Conservation (phyloP, 2,888 invertebrate genomes). For the Lycia hirtaria region DNA sequence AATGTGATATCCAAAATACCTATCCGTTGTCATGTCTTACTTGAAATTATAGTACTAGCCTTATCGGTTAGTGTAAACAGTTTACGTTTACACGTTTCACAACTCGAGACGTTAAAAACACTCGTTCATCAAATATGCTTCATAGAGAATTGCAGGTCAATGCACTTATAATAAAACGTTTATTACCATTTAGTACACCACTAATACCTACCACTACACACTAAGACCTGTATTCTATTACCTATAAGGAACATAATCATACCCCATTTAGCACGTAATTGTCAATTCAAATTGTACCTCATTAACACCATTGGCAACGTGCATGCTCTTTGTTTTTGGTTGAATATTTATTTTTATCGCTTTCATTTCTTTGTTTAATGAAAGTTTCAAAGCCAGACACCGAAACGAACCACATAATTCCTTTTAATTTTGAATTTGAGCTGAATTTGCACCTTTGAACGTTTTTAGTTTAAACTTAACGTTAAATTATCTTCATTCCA, state of each 20-base stretch:
- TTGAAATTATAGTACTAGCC: background rate
- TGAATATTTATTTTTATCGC: constrained; percentile 27
- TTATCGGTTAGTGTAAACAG: constrained; percentile 46
- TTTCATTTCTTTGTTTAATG: background rate
- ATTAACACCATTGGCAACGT: constrained; percentile 41
- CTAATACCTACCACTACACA: too few species aligned
- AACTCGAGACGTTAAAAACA: constrained; percentile 39
- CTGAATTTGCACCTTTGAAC: background rate
- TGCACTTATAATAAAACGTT: constrained; percentile 43
- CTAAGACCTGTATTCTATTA: background rate
- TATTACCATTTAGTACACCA: constrained; percentile 37
- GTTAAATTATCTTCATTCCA: constrained; percentile 59
- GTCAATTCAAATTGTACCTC: constrained; percentile 37
- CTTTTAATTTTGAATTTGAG: too few species aligned
- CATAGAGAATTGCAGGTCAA: constrained; percentile 38
- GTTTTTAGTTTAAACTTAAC: background rate
- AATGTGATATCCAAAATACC: too few species aligned
- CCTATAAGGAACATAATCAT: constrained; percentile 18
- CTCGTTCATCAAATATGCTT: constrained; percentile 34
- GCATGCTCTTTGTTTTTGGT: constrained; percentile 26
- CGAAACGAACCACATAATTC: too few species aligned
- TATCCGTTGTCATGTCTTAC: background rate
- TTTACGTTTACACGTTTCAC: constrained; percentile 37
- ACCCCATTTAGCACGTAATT: constrained; percentile 37
- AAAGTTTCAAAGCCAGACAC: background rate